These are phyloP conservation scores for Scolopax mira DNA, from an alignment of 2,113 vertebrate genomes.

Conservation along the genomic window DNA sequence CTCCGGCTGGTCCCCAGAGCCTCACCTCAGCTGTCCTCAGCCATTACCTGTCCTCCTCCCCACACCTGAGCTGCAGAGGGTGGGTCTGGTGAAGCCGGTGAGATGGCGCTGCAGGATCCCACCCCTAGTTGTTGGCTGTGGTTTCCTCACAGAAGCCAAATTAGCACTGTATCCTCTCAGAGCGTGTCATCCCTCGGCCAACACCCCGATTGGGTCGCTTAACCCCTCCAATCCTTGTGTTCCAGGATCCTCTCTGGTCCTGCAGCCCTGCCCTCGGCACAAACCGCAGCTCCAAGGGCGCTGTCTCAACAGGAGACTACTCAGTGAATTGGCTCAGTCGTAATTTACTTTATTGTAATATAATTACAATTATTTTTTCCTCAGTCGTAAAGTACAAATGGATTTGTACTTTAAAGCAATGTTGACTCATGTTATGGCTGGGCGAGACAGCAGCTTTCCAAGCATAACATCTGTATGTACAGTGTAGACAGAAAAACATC, in stretches of 20 bases:
- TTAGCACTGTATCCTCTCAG: slow-evolving; percentile 24
- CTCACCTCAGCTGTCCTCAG: slow-evolving; percentile 44
- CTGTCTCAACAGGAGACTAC: slow-evolving; percentile 46
- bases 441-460: slow-evolving; percentile 50
- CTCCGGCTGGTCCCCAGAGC: slow-evolving; percentile 25
- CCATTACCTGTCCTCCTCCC: background rate
- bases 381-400: slow-evolving; percentile 50
- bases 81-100: background rate
- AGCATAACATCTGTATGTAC: slow-evolving; percentile 55
- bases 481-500: slow-evolving; percentile 33
- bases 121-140: background rate
- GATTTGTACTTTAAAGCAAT: slow-evolving; percentile 31
- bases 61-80: background rate
- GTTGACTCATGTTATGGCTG: slow-evolving; percentile 23
- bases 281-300: background rate
- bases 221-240: background rate
- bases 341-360: no score
- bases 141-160: slow-evolving; percentile 47
- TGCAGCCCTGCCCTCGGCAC: slow-evolving; percentile 36
- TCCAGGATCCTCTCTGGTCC: slow-evolving; percentile 35
- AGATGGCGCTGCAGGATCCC: background rate
- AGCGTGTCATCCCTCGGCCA: slow-evolving; percentile 37
- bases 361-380: no score
- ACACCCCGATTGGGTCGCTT: background rate
- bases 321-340: slow-evolving; percentile 59